A percentile compares a stretch with the other conserved stretches of the same genome.
Evolutionary conservation across 2,888 invertebrate species (phyloP).

Genomic region (Andricus quercusramuli): DNA sequence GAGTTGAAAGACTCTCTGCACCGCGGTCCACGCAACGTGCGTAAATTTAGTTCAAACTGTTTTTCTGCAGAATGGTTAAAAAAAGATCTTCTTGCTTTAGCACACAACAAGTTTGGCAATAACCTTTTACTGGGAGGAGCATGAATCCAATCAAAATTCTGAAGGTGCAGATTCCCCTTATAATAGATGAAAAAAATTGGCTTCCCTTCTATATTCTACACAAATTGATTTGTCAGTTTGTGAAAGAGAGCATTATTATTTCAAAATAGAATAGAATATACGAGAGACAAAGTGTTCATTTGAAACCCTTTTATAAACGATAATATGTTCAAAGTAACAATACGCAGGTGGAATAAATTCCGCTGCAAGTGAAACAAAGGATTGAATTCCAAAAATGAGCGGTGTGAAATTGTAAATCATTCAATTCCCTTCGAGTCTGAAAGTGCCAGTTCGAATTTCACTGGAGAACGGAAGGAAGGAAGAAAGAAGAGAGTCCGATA

Average conservation of each 20-base stretch:
- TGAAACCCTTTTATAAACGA: background rate
- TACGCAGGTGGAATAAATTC: constrained; percentile 8
- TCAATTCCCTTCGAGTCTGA: constrained; percentile 18
- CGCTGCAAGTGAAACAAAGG: constrained; percentile 10
- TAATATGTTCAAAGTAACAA: background rate
- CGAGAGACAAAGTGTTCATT: background rate
- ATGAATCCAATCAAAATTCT: no score
- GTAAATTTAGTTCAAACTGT: no score
- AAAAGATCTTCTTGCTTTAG: no score
- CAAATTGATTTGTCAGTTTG: background rate
- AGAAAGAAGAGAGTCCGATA: constrained; percentile 45
- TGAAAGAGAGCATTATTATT: background rate
- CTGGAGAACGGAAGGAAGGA: constrained; percentile 41
- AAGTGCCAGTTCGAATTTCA: constrained; percentile 41
- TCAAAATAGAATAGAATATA: background rate
- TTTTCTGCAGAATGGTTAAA: no score
- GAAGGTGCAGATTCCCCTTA: no score
- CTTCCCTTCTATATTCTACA: background rate
- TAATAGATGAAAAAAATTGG: no score
- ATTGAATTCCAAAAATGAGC: background rate
- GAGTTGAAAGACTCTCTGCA: no score
- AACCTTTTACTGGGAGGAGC: no score
- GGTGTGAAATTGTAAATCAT: constrained; percentile 33
- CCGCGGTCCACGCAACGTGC: no score
- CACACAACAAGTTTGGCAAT: no score